Percentiles rank a stretch among this genome's conserved stretches.
phyloP scores from a whole-genome alignment of 2,113 vertebrate species.

The zebrafish (Danio rerio) region DNA sequence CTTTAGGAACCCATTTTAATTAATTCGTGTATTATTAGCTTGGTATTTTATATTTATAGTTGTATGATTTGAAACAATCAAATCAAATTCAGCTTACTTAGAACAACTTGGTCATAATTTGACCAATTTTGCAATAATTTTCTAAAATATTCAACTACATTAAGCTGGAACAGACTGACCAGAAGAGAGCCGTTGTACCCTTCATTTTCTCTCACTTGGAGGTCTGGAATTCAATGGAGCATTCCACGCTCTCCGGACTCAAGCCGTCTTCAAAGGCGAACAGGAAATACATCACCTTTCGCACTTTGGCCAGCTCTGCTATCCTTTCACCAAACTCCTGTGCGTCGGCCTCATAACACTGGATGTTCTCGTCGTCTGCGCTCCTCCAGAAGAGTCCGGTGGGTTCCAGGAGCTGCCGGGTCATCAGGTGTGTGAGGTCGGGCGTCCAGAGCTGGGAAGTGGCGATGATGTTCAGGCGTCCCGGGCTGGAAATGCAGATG shows the following conservation, averaged over 20 bases:
- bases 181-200: background rate
- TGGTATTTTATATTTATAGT: too few species aligned
- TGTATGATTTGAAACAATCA: too few species aligned
- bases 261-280: conserved; percentile 79
- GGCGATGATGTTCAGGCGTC: conserved; percentile 82
- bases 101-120: too few species aligned
- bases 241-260: background rate
- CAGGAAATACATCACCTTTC: conserved; percentile 94
- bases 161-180: background rate
- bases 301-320: conserved; percentile 87
- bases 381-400: conserved; percentile 87
- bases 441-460: conserved; percentile 94
- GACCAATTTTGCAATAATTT: too few species aligned
- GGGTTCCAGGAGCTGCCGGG: conserved; percentile 90
- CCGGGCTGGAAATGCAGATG: conserved; percentile 74
- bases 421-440: conserved; percentile 93
- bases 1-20: background rate
- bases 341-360: conserved; percentile 89
- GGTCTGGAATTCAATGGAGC: conserved; percentile 2
- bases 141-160: background rate
- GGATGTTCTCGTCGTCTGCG: conserved; percentile 72
- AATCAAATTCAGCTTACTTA: too few species aligned
- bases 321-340: conserved; percentile 93
- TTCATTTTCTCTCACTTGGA: background rate
- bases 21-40: too few species aligned